Evolutionary conservation across 2,113 vertebrate genomes (phyloP), one percentile per base, ranked within the genome.

Genomic region (Albula goreensis): DNA sequence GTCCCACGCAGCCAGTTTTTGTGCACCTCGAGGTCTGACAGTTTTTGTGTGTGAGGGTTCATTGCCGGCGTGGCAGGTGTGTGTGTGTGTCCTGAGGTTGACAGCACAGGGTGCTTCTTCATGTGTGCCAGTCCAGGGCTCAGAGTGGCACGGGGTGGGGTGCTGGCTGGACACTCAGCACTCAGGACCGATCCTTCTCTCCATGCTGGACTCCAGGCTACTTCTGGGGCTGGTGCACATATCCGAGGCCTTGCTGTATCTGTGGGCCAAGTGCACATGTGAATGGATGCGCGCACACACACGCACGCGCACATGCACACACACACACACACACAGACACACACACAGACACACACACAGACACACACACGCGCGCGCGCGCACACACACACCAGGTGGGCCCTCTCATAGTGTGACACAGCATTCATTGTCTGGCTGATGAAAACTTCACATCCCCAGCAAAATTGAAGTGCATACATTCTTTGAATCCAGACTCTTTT

Each of bases 221-320:
- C 96, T 97, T 89, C 95, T 95, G 89, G 97, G 96, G 13, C 93
- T 94, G 0, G 94, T 93, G 87, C 97, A 98, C 1, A 95, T 94
- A 86, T 99, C 97, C 89, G 98, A 92, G 56, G 94, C 94, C n/a
- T 95, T 94, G 83, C 94, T 97, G 89, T 95, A 96, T 89, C 98
- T 99, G 93, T 2, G 50, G 48, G 85, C 89, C 63, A 92, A 2
- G 93, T 5, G 31, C 17, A 79, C 8, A 63, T n/a, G 50, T 5
- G 50, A 5, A 85, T 50, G 12, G n/a, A 48, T 12, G 56, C 66
- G 25, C 4, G 1, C 51, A 19, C 50, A 50, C 5, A 8, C 53
- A 15, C 8, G 92, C 90, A 92, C 85, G 90, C 90, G 82, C 85
- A 87, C 89, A 90, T 66, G 8, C 8, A 93, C 90, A 92, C 85